Evolutionary conservation across 2,113 vertebrate species (phyloP), one percentile per base, ranked within the genome.

Genomic region (Carettochelys insculpta): DNA sequence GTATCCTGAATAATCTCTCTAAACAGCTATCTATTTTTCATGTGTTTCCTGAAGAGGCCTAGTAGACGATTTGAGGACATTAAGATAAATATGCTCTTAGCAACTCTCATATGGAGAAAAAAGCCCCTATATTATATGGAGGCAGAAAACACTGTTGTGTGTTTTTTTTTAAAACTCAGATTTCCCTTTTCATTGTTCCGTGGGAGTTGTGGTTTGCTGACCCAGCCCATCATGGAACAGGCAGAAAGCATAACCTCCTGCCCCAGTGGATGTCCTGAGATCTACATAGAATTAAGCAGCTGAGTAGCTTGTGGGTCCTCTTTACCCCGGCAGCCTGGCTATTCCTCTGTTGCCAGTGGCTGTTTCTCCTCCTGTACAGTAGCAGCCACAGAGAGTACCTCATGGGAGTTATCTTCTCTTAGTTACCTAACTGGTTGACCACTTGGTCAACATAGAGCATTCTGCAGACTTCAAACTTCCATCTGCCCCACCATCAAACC

Each of bases 261-360:
- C n/a, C 20, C 19, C 22, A 43, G 43, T 1, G 1, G n/a, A 1
- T 3, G 58, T n/a, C 11, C 41, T 5, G 0, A 0, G 53, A 34
- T 31, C 27, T 86, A 78, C 86, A 56, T 27, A 85, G 58, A 82
- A 3, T 52, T 24, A 14, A 27, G 73, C 29, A 11, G 8, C 58
- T 87, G 31, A 61, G 2, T 78, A 24, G 38, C 38, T 73, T 73
- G 41, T 29, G 41, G 20, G 41, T 6, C 2, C 5, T 77, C 17
- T 3, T 38, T 76, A 75, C 43, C 27, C 34, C n/a, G 19, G 58
- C 34, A 34, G 34, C 34, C 7, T 65, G 58, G 58, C 31, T 61
- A 6, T 16, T 61, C 12, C 13, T 5, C 7, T 12, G 7, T 20
- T 53, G 5, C 52, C 52, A 24, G 20, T 53, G 52, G 51, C 51